Evolutionary conservation across 2,113 vertebrate genomes (phyloP).

Genomic region (Gallinago paraguaiae): DNA sequence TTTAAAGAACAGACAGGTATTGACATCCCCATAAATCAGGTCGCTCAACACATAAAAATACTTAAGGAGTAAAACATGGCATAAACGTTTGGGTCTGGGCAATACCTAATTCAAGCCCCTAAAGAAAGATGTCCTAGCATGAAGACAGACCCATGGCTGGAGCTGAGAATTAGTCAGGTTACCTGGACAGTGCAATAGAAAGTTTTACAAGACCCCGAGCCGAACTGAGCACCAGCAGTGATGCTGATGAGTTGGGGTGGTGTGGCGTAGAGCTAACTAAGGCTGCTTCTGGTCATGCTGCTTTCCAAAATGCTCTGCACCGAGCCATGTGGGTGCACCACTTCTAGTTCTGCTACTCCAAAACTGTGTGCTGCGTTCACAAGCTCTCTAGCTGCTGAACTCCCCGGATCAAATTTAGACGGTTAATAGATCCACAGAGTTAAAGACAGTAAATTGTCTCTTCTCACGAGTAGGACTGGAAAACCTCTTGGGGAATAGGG

Average conservation of each 20-base stretch:
- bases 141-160: not conserved
- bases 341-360: not conserved
- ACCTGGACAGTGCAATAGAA: not conserved
- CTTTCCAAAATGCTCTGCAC: not conserved
- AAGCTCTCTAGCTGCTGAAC: not conserved
- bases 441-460: not conserved
- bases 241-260: not conserved
- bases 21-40: not conserved
- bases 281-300: not conserved
- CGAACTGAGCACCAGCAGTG: not conserved
- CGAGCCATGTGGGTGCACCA: accelerated
- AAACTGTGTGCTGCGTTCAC: not conserved
- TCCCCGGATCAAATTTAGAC: not conserved
- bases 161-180: not conserved
- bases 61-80: not conserved
- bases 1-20: not conserved
- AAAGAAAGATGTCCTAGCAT: not conserved
- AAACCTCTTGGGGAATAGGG: not conserved
- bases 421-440: not conserved
- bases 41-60: not conserved
- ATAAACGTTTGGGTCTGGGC: not conserved
- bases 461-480: not conserved
- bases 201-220: not conserved
- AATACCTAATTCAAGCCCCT: not conserved
- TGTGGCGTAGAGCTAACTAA: not conserved